Conservation (phyloP, 2,888 invertebrate genomes). For the Uropetala carovei region DNA sequence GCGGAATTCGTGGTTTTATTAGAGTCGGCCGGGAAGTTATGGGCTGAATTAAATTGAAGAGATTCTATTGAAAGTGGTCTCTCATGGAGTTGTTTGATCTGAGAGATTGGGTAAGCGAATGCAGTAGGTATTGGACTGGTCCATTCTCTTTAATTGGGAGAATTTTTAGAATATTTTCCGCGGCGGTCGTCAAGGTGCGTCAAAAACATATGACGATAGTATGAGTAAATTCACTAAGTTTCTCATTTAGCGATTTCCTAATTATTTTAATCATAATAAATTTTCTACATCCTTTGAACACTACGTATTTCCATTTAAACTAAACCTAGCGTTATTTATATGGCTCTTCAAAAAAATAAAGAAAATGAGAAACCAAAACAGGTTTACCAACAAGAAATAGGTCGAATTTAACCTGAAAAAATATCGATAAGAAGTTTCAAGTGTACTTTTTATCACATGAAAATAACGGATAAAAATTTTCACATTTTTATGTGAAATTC, state of each 20-base stretch:
- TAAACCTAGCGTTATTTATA: no score
- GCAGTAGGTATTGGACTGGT: neutral
- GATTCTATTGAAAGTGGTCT: neutral
- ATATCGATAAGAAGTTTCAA: no score
- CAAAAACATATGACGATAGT: no score
- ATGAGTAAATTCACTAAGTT: no score
- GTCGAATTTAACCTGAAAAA: no score
- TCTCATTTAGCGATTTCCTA: no score
- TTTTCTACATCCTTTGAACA: no score
- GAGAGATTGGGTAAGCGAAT: neutral
- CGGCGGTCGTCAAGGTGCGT: neutral
- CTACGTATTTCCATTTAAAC: no score
- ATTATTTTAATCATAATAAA: no score
- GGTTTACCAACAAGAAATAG: no score
- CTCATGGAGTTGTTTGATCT: neutral
- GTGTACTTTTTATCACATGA: neutral
- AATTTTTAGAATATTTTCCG: neutral
- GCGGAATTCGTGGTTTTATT: neutral
- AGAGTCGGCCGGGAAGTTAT: neutral
- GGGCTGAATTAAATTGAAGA: neutral
- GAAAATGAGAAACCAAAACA: no score
- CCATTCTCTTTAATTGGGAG: neutral
- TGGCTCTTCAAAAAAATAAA: no score
- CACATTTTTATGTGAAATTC: neutral
- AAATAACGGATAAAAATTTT: neutral